Evolutionary conservation across 2,888 invertebrate species (phyloP), one percentile per base, ranked within the genome.

Genomic region (Cepaea hortensis): DNA sequence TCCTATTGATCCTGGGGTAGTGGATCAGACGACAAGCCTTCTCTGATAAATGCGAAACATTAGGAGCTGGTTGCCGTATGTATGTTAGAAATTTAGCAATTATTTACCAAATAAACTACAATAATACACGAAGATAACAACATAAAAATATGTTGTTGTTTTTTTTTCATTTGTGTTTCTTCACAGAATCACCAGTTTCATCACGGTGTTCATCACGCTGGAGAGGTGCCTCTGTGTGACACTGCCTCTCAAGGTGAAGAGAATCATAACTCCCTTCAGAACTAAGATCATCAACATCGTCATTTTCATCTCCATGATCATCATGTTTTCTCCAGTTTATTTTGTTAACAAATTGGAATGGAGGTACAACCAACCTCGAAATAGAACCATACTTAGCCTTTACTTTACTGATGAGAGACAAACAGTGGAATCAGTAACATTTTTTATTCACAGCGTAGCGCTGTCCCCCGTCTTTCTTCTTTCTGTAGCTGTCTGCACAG

Each of bases 171-270:
- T 50, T 77, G 23, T 35, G 35, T 35, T 35, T 35, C 35, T 76
- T 2, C 46, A 48, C 80, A 81, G 80, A 62, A 81, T 81, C 35
- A 81, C 80, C 2, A 81, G 80, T 65, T 65, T 81, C 15, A 81
- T 81, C 65, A 81, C 80, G 4, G 80, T 62, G 6, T 55, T 55
- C 50, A 77, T 77, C 77, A 77, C 77, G 2, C 55, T 77, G 55
- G 77, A 77, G 77, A 77, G 80, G 62, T 81, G 80, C 18, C 80
- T 81, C 23, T 81, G 80, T 65, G 62, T 81, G 13, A 35, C 80
- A 9, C n/a, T 23, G 80, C 80, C 80, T 46, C 80, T 81, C 61
- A 81, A 65, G 3, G 80, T 81, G 23, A 81, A 68, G 46, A 68
- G 13, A 23, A 48, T 81, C 46, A 68, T 81, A 3, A 68, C 81